Percentiles rank a stretch among this genome's conserved stretches.
phyloP scores from a whole-genome alignment of 2,113 vertebrate species.

The Mesocricetus auratus region DNA sequence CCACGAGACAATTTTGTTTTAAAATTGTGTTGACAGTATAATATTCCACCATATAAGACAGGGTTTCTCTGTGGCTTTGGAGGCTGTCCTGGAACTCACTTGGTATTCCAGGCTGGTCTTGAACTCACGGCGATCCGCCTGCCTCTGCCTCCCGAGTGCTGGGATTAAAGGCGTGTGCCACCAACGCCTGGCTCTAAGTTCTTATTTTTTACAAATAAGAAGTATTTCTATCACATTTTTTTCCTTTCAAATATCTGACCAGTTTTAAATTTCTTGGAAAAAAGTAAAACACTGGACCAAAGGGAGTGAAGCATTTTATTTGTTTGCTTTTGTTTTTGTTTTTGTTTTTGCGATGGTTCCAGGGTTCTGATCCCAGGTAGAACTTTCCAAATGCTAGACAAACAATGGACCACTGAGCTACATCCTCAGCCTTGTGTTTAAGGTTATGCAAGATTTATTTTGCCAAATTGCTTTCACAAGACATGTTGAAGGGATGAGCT shows the following conservation, averaged over 20 bases:
- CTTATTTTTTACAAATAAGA: slow-evolving; percentile 33
- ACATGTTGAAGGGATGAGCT: not conserved
- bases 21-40: not conserved
- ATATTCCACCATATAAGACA: slow-evolving; percentile 13
- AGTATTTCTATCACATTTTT: not conserved
- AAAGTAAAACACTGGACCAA: not conserved
- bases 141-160: too few relatives aligned
- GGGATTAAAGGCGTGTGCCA: too few relatives aligned
- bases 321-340: not conserved
- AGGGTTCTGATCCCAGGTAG: not conserved
- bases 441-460: not conserved
- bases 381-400: not conserved
- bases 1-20: not conserved
- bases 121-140: too few relatives aligned
- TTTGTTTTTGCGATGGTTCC: not conserved
- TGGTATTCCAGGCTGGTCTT: too few relatives aligned
- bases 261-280: slow-evolving; percentile 20
- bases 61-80: too few relatives aligned
- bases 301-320: not conserved
- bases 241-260: slow-evolving; percentile 1
- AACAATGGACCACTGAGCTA: not conserved
- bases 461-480: slow-evolving; percentile 39
- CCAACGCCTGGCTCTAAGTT: too few relatives aligned
- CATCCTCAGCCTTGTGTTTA: not conserved
- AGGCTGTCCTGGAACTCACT: too few relatives aligned